Evolutionary conservation across 1,140 invertebrate species (phyloP), one percentile per base, ranked within the genome.

Genomic region (Drosophila ananassae): DNA sequence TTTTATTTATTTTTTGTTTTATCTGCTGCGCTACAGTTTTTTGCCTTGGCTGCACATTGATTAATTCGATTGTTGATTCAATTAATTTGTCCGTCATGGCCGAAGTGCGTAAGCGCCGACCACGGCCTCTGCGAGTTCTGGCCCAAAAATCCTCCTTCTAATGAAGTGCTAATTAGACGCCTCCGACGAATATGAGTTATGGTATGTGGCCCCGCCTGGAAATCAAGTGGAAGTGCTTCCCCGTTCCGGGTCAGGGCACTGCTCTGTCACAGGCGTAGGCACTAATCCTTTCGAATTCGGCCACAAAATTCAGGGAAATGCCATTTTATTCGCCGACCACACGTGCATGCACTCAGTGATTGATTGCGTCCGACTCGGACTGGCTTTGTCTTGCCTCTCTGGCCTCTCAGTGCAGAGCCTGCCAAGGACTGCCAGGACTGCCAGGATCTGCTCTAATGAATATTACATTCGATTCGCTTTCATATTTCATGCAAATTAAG

Each of bases 151-250:
- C 32, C 39, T 56, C 9, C 46, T 32, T 34, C 67, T 80, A 78
- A 82, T 66, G 63, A 82, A 51, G 79, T 83, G 79, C 73, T 83
- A 82, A 82, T 82, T 82, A 69, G 62, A 39, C 46, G 47, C 34
- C 60, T 44, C 53, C 28, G 54, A 50, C 39, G 62, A 72, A 72
- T 80, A 66, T 80, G 77, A 80, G 58, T 52, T 72, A 75, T 64
- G 50, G 34, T 44, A 34, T n/a, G 13, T 39, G 22, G 13, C 13
- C 37, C 34, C 21, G 47, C n/a, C 25, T 47, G 34, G 24, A 47
- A 30, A 44, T 17, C 47, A 47, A 71, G 48, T 47, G 10, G 10
- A 37, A 37, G 34, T 37, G 34, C 10, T 12, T 37, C 3, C 2
- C 3, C 34, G 34, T 32, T 32, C 32, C 32, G 9, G 32, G 32